Percentiles rank a stretch among this genome's conserved stretches.
Evolutionary conservation across 2,888 invertebrate species (phyloP).

Genomic region (Andrena haemorrhoa): DNA sequence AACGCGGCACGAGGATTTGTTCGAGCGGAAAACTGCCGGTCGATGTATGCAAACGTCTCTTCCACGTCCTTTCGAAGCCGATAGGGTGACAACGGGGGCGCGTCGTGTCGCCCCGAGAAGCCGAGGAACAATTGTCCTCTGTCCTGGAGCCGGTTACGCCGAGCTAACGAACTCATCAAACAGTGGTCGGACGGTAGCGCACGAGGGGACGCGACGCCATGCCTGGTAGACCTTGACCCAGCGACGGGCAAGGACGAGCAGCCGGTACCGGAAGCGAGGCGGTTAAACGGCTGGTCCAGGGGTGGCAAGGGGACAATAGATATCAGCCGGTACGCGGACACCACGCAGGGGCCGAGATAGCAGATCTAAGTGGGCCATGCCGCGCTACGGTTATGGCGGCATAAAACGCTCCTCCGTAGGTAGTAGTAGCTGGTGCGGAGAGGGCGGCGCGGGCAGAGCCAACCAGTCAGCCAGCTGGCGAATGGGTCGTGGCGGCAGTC

Average conservation of each 20-base stretch:
- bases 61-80: constrained; percentile 79
- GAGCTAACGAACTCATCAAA: constrained; percentile 28
- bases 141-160: neutral
- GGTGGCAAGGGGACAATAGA: constrained; percentile 80
- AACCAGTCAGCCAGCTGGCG: constrained; percentile 65
- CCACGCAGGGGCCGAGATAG: constrained; percentile 80
- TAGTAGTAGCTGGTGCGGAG: constrained; percentile 50
- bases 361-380: constrained; percentile 85
- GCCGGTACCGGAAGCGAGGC: constrained; percentile 61
- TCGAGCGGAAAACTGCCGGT: constrained; percentile 83
- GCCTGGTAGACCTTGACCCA: constrained; percentile 67
- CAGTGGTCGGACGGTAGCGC: constrained; percentile 19
- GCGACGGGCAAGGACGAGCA: constrained; percentile 67
- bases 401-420: constrained; percentile 82
- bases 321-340: constrained; percentile 77
- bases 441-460: constrained; percentile 67
- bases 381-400: constrained; percentile 84
- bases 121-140: constrained; percentile 64
- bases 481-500: constrained; percentile 68
- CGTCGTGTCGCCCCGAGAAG: constrained; percentile 63
- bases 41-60: constrained; percentile 84
- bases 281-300: constrained; percentile 64
- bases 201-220: neutral
- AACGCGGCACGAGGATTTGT: constrained; percentile 80
- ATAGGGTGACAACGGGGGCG: constrained; percentile 84